phyloP scores from a whole-genome alignment of 37 sponge, comb jelly and placozoan genomes.

The Hormiphora californensis region DNA sequence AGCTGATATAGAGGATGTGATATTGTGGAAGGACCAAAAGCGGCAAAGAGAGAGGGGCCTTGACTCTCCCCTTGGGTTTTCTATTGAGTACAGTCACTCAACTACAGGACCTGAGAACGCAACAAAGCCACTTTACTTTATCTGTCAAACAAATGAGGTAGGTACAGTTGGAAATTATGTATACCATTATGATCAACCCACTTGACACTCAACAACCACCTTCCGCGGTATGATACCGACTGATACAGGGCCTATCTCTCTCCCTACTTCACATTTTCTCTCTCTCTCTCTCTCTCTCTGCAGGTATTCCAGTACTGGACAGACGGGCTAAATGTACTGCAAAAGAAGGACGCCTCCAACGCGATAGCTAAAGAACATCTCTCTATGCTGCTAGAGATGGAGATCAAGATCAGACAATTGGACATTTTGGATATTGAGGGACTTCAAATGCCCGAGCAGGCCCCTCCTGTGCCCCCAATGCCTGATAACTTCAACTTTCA shows the following conservation, averaged over 20 bases:
- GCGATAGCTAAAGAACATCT: background rate
- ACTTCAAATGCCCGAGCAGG: background rate
- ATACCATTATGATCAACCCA: background rate
- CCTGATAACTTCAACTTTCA: conserved; percentile 24
- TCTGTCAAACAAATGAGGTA: conserved; percentile 33
- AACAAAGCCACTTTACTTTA: conserved; percentile 24
- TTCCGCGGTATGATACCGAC: no score
- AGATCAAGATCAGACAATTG: conserved; percentile 34
- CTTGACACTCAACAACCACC: background rate
- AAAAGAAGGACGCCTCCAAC: background rate
- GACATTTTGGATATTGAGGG: conserved; percentile 25
- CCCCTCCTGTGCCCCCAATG: background rate
- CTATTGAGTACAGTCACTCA: conserved; percentile 28
- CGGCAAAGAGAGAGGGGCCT: background rate
- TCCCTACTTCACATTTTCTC: no score
- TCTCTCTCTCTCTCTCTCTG: no score
- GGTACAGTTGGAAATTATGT: background rate
- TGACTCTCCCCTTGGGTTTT: conserved; percentile 41
- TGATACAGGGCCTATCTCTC: no score
- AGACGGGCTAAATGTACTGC: conserved; percentile 1
- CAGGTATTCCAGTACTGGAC: conserved; percentile 29
- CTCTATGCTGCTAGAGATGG: conserved; percentile 29
- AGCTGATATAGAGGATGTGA: background rate
- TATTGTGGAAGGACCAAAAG: conserved; percentile 27
- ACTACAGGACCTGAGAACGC: background rate